These are phyloP conservation scores for Pygoscelis adeliae DNA, from an alignment of 2,113 vertebrate species.

Conservation along the genomic window DNA sequence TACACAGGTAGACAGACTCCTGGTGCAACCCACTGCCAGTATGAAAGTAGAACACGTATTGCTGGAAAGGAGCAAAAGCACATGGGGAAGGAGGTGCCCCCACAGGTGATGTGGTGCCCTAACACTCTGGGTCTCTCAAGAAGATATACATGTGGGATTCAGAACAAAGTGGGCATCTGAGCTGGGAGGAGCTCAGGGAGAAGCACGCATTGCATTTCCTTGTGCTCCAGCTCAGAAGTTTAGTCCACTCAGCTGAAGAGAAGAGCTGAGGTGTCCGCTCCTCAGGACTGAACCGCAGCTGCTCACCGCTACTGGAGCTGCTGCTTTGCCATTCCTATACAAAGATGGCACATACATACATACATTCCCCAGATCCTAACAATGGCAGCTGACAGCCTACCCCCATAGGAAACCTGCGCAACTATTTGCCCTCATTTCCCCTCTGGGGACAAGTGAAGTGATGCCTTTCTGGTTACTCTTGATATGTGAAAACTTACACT, in stretches of 20 bases:
- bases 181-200: neutral
- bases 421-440: neutral
- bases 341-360: neutral
- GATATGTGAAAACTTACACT: neutral
- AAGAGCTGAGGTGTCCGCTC: neutral
- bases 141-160: rapidly evolving
- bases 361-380: neutral
- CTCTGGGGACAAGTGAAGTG: neutral
- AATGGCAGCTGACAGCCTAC: neutral
- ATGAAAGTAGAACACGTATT: rapidly evolving
- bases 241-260: neutral
- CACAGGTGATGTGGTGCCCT: rapidly evolving
- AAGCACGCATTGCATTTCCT: neutral
- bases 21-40: rapidly evolving
- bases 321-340: neutral
- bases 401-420: neutral
- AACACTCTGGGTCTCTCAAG: neutral
- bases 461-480: neutral
- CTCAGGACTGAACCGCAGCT: neutral
- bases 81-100: neutral
- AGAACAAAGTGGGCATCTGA: neutral
- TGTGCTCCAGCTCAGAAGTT: neutral
- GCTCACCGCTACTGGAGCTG: neutral
- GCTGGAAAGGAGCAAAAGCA: neutral
- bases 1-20: neutral